Evolutionary conservation across 1,140 invertebrate species (phyloP).

Genomic region (Drosophila guanche): DNA sequence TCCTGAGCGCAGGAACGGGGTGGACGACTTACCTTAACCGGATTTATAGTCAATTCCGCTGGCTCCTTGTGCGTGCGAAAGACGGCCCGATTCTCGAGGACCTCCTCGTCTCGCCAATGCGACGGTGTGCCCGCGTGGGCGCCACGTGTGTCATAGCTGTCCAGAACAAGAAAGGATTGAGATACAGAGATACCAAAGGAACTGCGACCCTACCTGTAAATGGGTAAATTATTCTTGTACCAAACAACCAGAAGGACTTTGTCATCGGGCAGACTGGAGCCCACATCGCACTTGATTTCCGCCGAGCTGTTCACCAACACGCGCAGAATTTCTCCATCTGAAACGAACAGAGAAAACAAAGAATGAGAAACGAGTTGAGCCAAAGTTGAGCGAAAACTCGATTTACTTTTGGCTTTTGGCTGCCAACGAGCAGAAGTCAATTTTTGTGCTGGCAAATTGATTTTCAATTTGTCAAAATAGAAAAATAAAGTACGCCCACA

Average conservation of each 20-base stretch:
- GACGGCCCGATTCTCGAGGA: conserved; percentile 85
- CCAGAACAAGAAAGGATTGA: conserved; percentile 21
- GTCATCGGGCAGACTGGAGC: conserved; percentile 84
- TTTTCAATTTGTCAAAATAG: conserved; percentile 41
- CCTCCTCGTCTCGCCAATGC: conserved; percentile 85
- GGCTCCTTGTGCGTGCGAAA: conserved; percentile 85
- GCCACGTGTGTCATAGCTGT: conserved; percentile 84
- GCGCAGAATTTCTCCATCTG: conserved; percentile 81
- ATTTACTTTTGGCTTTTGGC: conserved; percentile 15
- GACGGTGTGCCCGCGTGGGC: conserved; percentile 83
- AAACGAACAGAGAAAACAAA: conserved; percentile 16
- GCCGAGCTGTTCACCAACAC: conserved; percentile 85
- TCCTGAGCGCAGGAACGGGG: background rate
- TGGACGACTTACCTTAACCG: conserved; percentile 70
- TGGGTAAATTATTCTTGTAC: conserved; percentile 86
- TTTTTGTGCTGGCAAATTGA: conserved; percentile 44
- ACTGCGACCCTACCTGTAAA: conserved; percentile 84
- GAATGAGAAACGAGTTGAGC: conserved; percentile 6
- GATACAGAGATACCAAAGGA: conserved; percentile 9
- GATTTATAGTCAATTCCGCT: conserved; percentile 84
- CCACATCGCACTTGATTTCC: conserved; percentile 86
- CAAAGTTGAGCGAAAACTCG: conserved; percentile 7
- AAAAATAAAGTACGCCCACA: conserved; percentile 4
- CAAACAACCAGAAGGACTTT: conserved; percentile 85
- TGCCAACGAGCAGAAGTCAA: conserved; percentile 33